These are phyloP conservation scores for Odontocolon sp. DNA, from an alignment of 2,888 invertebrate species.

Conservation along the genomic window DNA sequence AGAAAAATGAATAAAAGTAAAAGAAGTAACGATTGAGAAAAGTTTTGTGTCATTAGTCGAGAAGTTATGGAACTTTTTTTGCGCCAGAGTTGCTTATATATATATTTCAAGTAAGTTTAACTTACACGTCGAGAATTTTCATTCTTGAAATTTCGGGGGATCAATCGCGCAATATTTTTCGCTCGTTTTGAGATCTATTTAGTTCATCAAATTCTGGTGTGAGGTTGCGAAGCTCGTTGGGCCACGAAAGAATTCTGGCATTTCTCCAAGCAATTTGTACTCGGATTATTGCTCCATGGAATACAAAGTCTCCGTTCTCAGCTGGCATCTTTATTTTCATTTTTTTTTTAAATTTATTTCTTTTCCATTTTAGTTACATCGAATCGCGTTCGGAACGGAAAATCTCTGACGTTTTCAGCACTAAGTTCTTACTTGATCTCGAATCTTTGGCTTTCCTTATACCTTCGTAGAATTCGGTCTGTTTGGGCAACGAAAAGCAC, in stretches of 20 bases:
- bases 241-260: conserved; percentile 51
- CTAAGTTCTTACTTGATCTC: too few species aligned
- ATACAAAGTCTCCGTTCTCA: conserved; percentile 51
- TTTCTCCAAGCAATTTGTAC: conserved; percentile 61
- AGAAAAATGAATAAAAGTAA: neutral
- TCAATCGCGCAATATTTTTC: neutral
- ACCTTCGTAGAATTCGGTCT: too few species aligned
- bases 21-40: conserved; percentile 6
- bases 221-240: neutral
- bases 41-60: conserved; percentile 53
- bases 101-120: conserved; percentile 19
- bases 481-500: too few species aligned
- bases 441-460: too few species aligned
- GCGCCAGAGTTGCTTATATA: neutral
- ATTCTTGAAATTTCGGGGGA: conserved; percentile 42
- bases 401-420: too few species aligned
- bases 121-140: conserved; percentile 26
- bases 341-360: conserved; percentile 12
- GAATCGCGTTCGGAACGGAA: too few species aligned
- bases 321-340: conserved; percentile 30
- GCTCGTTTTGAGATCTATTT: conserved; percentile 38
- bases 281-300: conserved; percentile 56
- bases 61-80: conserved; percentile 31
- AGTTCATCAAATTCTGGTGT: conserved; percentile 46
- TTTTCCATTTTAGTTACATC: too few species aligned